phyloP scores from a whole-genome alignment of 2,113 vertebrate species.

The Etheostoma spectabile region DNA sequence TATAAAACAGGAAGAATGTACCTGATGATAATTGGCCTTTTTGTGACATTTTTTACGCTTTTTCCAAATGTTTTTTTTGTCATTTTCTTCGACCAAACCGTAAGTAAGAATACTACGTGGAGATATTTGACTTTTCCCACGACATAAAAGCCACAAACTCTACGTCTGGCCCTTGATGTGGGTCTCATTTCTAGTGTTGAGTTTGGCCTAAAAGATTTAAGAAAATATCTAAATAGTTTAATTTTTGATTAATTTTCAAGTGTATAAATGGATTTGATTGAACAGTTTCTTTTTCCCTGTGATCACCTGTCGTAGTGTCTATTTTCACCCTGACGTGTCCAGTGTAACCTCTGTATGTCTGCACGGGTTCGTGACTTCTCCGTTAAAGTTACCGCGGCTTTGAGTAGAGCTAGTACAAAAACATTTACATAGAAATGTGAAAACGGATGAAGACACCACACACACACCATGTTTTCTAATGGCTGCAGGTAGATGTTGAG shows the following conservation, averaged over 20 bases:
- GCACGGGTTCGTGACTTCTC: background rate
- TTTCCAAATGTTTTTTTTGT: too few species aligned
- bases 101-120: too few species aligned
- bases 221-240: background rate
- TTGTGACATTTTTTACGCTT: too few species aligned
- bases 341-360: background rate
- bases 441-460: background rate
- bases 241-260: background rate
- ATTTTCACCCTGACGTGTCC: background rate
- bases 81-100: too few species aligned
- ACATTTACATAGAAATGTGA: background rate
- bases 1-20: background rate
- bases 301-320: background rate
- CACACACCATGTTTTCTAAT: background rate
- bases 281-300: background rate
- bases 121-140: too few species aligned
- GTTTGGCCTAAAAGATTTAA: background rate
- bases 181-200: too few species aligned
- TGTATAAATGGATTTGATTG: background rate
- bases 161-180: too few species aligned
- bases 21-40: background rate
- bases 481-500: background rate
- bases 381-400: background rate
- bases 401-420: background rate
- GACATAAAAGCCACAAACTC: too few species aligned